Percentiles rank a stretch among this genome's conserved stretches.
These are phyloP conservation scores for Anabas testudineus DNA, from an alignment of 2,797 vertebrate genomes.

Conservation along the genomic window DNA sequence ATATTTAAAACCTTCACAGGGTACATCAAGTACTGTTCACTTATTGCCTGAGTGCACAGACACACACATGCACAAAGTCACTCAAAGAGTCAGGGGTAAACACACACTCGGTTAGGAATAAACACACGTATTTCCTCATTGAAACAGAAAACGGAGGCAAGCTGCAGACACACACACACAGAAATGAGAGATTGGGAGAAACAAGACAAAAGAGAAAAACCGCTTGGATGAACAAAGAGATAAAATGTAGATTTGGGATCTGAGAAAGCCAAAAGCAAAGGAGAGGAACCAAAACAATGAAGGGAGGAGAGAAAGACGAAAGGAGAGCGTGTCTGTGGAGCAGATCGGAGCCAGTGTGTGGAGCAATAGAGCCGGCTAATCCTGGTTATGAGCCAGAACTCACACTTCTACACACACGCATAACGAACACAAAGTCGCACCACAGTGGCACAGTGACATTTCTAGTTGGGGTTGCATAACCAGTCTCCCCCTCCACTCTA, in stretches of 20 bases:
- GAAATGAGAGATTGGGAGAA: neutral
- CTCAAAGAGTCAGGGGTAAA: conserved; percentile 24
- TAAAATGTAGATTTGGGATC: conserved; percentile 20
- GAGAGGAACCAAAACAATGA: neutral
- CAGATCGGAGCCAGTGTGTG: conserved; percentile 60
- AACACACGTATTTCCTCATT: conserved; percentile 12
- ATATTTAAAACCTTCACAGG: conserved; percentile 57
- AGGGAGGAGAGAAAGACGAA: conserved; percentile 10
- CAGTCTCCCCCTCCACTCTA: conserved; percentile 76
- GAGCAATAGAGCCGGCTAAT: conserved; percentile 70
- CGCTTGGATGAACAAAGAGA: neutral
- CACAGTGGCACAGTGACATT: conserved; percentile 78
- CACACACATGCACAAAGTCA: conserved; percentile 16
- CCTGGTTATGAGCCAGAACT: conserved; percentile 69
- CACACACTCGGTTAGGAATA: conserved; percentile 9
- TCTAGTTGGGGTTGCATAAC: conserved; percentile 81
- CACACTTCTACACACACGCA: conserved; percentile 40
- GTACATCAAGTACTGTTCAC: conserved; percentile 59
- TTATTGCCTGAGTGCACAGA: conserved; percentile 31
- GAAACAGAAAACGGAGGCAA: neutral
- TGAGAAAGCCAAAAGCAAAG: conserved; percentile 22
- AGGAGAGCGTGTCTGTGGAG: conserved; percentile 42
- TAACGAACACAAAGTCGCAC: conserved; percentile 36
- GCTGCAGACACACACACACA: conserved; percentile 12
- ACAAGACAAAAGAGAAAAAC: neutral